These are phyloP conservation scores for Donacobius atricapilla DNA, from an alignment of 2,113 vertebrate genomes.

Conservation along the genomic window DNA sequence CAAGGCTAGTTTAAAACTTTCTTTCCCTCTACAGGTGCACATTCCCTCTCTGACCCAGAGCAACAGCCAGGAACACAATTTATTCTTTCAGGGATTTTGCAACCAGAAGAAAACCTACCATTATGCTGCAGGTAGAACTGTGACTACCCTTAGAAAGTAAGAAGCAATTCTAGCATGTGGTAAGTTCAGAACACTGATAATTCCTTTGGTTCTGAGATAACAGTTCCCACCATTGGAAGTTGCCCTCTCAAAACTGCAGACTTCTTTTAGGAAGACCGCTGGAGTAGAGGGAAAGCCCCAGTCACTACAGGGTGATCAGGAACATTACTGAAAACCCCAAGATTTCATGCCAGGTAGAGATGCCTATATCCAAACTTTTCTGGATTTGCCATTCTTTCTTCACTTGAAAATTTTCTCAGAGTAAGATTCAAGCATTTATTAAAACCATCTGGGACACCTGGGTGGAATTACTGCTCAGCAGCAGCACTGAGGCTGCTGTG, in stretches of 20 bases:
- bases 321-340: background rate
- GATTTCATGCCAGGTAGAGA: background rate
- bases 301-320: background rate
- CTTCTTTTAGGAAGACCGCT: background rate
- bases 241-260: background rate
- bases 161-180: background rate
- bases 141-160: background rate
- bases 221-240: background rate
- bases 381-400: background rate
- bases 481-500: slow-evolving; percentile 10
- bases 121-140: background rate
- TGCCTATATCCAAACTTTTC: background rate
- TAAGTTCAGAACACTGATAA: background rate
- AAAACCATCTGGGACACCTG: slow-evolving; percentile 52
- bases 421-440: slow-evolving; percentile 14
- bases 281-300: background rate
- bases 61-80: background rate
- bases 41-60: background rate
- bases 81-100: background rate
- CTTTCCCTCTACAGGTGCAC: background rate
- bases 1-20: background rate
- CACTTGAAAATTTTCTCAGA: slow-evolving; percentile 7
- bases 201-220: background rate
- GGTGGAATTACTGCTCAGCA: slow-evolving; percentile 46
- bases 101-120: background rate